Evolutionary conservation across 2,113 vertebrate genomes (phyloP), one percentile per base, ranked within the genome.

Genomic region (Calypte anna): DNA sequence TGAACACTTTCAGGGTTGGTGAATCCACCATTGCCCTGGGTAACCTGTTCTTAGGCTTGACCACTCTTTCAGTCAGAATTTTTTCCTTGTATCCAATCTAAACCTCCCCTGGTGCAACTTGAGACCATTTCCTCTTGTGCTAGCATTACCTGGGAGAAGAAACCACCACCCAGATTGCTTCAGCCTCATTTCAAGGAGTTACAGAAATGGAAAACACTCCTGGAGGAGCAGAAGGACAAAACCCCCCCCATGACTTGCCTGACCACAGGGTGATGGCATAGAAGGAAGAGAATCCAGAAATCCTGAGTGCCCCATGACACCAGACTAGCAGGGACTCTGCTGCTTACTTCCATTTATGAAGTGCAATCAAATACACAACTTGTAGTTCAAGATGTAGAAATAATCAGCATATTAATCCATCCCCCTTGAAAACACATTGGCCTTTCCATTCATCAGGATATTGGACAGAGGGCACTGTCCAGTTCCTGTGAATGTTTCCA

Each of bases 381-480:
- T 53, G 25, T 4, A 50, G 7, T 8, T 54, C 54, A 70, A 36
- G 66, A 67, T 46, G 7, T 25, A 36, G 48, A 91, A 53, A 69
- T 21, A 19, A 1, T 4, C 1, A 1, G 10, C 4, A 3, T 30
- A 23, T 19, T 18, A 40, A 44, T 46, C 24, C 51, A 69, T 3
- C 46, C 85, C 36, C 43, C 44, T 72, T 0, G 3, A 46, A 93
- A 80, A 5, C 31, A 8, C 14, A 1, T 8, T 31, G n/a, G 14
- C 27, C 16, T 62, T 21, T 38, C 40, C 36, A 16, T 50, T 87
- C 62, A 38, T 36, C 44, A 19, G n/a, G 19, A 13, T 17, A 15
- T 21, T 85, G 51, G 67, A 3, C 31, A 50, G 43, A 76, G 28
- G 38, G 25, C 78, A 46, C 44, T 15, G 10, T 23, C 64, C 28